A percentile compares a stretch with the other conserved stretches of the same genome.
Conservation (phyloP, 2,797 vertebrate species). For the Pseudotriccus pelzelni region DNA sequence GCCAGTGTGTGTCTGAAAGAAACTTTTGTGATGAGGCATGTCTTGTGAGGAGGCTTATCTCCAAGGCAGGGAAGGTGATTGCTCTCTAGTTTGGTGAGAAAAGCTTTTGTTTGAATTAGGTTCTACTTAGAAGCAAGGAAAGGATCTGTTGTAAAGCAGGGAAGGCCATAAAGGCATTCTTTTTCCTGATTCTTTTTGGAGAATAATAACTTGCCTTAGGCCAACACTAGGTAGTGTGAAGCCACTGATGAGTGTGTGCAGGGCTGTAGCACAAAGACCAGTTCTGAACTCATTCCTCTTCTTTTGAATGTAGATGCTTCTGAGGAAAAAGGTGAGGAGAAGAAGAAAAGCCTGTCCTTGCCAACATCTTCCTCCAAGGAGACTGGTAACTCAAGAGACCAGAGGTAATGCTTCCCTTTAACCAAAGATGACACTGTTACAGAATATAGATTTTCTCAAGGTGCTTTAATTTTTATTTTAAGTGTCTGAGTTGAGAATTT, state of each 20-base stretch:
- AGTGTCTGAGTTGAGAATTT: neutral
- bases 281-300: neutral
- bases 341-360: slow-evolving; percentile 80
- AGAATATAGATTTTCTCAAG: neutral
- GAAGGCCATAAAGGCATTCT: neutral
- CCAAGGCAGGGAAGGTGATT: neutral
- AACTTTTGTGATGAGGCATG: neutral
- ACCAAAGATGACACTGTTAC: neutral
- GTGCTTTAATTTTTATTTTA: neutral
- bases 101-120: neutral
- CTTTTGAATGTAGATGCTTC: slow-evolving; percentile 80
- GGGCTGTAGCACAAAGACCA: neutral
- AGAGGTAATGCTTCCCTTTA: slow-evolving; percentile 78
- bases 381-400: slow-evolving; percentile 76
- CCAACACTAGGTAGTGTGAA: neutral
- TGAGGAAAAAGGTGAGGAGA: slow-evolving; percentile 84
- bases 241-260: neutral
- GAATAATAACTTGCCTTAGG: neutral
- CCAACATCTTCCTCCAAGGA: slow-evolving; percentile 85
- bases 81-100: neutral
- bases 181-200: neutral
- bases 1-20: neutral
- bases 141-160: neutral
- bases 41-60: slow-evolving; percentile 9
- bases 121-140: neutral